These are phyloP conservation scores for Callinectes sapidus DNA, from an alignment of 2,888 invertebrate genomes.

Conservation along the genomic window DNA sequence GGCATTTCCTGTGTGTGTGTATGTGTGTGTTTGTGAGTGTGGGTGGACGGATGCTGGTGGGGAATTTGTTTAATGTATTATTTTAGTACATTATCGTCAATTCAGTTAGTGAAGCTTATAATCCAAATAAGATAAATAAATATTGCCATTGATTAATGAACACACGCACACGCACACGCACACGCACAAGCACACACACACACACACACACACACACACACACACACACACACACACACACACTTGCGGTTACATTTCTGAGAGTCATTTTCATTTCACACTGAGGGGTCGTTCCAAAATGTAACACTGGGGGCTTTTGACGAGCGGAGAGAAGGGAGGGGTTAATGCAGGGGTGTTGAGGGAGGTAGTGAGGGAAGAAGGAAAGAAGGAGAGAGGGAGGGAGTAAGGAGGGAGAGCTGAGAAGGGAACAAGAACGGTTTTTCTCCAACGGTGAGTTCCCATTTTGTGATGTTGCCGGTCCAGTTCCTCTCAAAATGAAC, in stretches of 20 bases:
- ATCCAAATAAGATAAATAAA: not conserved
- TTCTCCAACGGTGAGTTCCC: slow-evolving; percentile 52
- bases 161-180: slow-evolving; percentile 32
- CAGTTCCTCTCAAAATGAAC: slow-evolving; percentile 60
- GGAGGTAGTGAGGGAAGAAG: not conserved
- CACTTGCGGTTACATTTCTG: not conserved
- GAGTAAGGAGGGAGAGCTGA: not conserved
- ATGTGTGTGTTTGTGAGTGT: slow-evolving; percentile 12
- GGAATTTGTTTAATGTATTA: not conserved
- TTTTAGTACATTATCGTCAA: not conserved
- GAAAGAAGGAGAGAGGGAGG: not conserved
- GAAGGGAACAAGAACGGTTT: slow-evolving; percentile 47
- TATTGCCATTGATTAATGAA: no score
- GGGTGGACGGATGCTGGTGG: not conserved
- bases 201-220: slow-evolving; percentile 31
- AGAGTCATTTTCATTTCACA: slow-evolving; percentile 10
- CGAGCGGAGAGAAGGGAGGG: not conserved
- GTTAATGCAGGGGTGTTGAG: not conserved
- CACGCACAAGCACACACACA: slow-evolving; percentile 34
- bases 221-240: slow-evolving; percentile 39
- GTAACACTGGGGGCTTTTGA: not conserved
- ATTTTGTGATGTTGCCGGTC: slow-evolving; percentile 61
- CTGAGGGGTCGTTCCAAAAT: not conserved
- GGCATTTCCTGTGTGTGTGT: slow-evolving; percentile 24
- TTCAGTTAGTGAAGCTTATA: not conserved